phyloP scores from a whole-genome alignment of 2,888 invertebrate genomes.

The Heliothis peltigera region DNA sequence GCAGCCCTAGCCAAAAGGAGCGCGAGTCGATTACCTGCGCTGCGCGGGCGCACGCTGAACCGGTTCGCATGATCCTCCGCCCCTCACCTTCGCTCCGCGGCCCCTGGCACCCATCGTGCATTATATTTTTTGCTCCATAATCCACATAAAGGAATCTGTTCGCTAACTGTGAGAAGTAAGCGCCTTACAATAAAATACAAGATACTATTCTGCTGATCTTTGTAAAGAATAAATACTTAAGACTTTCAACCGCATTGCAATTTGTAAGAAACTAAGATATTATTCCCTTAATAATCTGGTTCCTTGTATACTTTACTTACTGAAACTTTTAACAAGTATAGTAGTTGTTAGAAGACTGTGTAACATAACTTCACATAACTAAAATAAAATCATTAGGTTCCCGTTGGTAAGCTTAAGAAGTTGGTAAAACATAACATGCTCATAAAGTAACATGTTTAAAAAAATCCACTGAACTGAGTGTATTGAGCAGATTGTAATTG shows the following conservation, averaged over 20 bases:
- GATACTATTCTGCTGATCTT: conserved; percentile 28
- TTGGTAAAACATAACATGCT: too few relatives aligned
- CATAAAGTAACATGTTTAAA: neutral
- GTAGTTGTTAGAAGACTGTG: neutral
- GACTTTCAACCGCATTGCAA: conserved; percentile 15
- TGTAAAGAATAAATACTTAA: conserved; percentile 30
- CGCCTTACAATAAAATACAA: conserved; percentile 43
- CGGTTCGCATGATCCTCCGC: conserved; percentile 81
- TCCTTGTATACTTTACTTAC: neutral
- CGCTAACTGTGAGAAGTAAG: conserved; percentile 64
- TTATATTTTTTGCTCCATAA: conserved; percentile 82
- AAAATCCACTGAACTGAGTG: conserved; percentile 5
- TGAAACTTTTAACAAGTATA: conserved; percentile 16
- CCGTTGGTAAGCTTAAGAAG: conserved; percentile 6
- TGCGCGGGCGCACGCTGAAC: conserved; percentile 85
- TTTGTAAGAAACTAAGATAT: conserved; percentile 8
- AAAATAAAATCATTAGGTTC: conserved; percentile 11
- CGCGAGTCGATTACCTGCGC: conserved; percentile 87
- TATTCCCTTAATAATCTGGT: conserved; percentile 17
- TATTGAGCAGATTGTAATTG: conserved; percentile 54
- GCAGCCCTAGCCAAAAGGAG: conserved; percentile 59
- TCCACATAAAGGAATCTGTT: conserved; percentile 68
- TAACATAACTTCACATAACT: conserved; percentile 10
- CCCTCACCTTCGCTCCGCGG: conserved; percentile 63
- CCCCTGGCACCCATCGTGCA: conserved; percentile 76